Evolutionary conservation across 1,140 invertebrate genomes (phyloP).

Genomic region (Halesus radiatus): DNA sequence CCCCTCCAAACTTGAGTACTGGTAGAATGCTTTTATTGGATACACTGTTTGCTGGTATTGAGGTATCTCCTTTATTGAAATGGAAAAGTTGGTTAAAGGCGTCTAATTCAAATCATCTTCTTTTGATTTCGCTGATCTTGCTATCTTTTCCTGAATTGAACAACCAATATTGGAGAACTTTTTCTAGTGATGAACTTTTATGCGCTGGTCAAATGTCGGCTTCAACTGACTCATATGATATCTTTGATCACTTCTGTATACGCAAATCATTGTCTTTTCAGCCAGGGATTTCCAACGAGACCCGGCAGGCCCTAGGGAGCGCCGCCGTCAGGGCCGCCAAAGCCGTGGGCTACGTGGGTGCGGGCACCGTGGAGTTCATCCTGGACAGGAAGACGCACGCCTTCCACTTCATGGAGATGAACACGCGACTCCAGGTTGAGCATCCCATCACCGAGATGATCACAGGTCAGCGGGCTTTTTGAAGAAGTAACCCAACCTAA

Average conservation of each 20-base stretch:
- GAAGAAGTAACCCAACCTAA: too few relatives aligned
- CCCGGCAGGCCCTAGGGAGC: slow-evolving; percentile 84
- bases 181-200: too few relatives aligned
- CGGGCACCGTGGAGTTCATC: slow-evolving; percentile 97
- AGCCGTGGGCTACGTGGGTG: slow-evolving; percentile 96
- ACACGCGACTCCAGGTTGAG: slow-evolving; percentile 94
- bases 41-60: too few relatives aligned
- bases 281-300: slow-evolving; percentile 85
- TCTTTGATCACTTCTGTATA: not conserved
- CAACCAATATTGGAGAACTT: too few relatives aligned
- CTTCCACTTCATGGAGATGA: slow-evolving; percentile 99
- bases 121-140: too few relatives aligned
- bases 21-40: too few relatives aligned
- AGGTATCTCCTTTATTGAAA: too few relatives aligned
- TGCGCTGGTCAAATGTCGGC: too few relatives aligned
- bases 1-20: too few relatives aligned
- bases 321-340: slow-evolving; percentile 93
- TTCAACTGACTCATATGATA: slow-evolving; percentile 25
- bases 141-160: too few relatives aligned
- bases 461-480: slow-evolving; percentile 72
- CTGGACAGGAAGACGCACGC: slow-evolving; percentile 84
- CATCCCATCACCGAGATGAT: slow-evolving; percentile 99
- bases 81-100: too few relatives aligned
- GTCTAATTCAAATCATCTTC: too few relatives aligned
- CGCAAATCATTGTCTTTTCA: slow-evolving; percentile 62